Conservation (phyloP, 2,113 vertebrate genomes). For the Psophia crepitans region DNA sequence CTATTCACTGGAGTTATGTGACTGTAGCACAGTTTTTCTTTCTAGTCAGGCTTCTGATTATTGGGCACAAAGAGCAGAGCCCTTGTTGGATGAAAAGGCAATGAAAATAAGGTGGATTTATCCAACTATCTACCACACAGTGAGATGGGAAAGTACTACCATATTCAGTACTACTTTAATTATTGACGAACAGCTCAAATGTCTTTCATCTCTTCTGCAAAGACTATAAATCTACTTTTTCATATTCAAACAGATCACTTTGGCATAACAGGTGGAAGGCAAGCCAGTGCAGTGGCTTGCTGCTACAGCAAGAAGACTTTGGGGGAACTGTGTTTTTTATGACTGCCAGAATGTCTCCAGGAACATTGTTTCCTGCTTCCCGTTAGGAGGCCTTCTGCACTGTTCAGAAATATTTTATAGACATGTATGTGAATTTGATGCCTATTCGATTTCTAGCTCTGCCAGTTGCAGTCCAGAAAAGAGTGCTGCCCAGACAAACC, state of each 20-base stretch:
- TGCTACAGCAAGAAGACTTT: neutral
- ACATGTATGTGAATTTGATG: neutral
- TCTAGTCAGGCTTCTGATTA: neutral
- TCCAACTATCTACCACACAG: neutral
- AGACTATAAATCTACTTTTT: neutral
- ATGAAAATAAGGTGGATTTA: neutral
- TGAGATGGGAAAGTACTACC: neutral
- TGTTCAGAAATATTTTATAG: neutral
- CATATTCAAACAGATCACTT: neutral
- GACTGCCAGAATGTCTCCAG: neutral
- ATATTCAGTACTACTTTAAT: neutral
- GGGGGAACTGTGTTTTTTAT: rapidly evolving
- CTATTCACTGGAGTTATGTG: neutral
- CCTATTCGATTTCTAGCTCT: neutral
- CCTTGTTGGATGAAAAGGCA: neutral
- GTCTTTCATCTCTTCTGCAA: neutral
- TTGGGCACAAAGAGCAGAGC: neutral
- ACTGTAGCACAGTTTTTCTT: neutral
- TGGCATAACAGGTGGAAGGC: too few relatives aligned
- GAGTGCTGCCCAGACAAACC: neutral
- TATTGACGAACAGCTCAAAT: neutral
- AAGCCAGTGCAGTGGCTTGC: neutral
- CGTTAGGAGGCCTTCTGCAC: neutral
- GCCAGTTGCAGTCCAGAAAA: neutral
- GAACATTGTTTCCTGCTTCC: neutral